A percentile compares a stretch with the other conserved stretches of the same genome.
phyloP scores from a whole-genome alignment of 2,797 vertebrate species.

The Balearica regulorum region DNA sequence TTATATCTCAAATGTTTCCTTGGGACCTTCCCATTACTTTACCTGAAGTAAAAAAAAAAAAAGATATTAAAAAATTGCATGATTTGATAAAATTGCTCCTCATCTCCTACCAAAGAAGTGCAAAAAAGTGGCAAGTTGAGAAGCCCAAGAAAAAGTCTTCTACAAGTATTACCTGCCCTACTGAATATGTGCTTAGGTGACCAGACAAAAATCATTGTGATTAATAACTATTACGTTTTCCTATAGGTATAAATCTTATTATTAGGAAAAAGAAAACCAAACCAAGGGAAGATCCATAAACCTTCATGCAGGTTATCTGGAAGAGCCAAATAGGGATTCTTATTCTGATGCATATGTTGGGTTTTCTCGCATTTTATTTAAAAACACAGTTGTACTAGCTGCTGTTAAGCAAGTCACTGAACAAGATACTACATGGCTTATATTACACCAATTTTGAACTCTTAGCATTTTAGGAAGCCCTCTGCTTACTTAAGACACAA shows the following conservation, averaged over 20 bases:
- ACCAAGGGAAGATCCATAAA: not conserved
- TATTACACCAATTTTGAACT: not conserved
- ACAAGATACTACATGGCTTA: not conserved
- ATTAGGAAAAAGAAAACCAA: not conserved
- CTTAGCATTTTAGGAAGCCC: not conserved
- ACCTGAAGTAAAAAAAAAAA: not conserved
- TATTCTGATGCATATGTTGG: fast-evolving
- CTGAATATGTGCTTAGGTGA: not conserved
- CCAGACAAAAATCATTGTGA: not conserved
- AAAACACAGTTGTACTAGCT: not conserved
- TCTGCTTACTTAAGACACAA: not conserved
- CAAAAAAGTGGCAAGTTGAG: not conserved
- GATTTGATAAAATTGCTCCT: not conserved
- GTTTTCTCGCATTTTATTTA: not conserved
- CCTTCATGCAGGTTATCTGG: not conserved
- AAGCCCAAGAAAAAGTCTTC: not conserved
- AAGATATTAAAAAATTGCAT: too few species aligned
- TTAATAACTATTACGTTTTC: not conserved
- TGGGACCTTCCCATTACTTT: not conserved
- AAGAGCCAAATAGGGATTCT: not conserved
- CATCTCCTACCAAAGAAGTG: not conserved
- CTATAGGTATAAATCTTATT: not conserved
- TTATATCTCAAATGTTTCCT: not conserved
- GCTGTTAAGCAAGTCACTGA: not conserved
- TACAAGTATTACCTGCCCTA: not conserved